Base-by-base conservation (phyloP, 2,113 vertebrate genomes). In the human region DNA sequence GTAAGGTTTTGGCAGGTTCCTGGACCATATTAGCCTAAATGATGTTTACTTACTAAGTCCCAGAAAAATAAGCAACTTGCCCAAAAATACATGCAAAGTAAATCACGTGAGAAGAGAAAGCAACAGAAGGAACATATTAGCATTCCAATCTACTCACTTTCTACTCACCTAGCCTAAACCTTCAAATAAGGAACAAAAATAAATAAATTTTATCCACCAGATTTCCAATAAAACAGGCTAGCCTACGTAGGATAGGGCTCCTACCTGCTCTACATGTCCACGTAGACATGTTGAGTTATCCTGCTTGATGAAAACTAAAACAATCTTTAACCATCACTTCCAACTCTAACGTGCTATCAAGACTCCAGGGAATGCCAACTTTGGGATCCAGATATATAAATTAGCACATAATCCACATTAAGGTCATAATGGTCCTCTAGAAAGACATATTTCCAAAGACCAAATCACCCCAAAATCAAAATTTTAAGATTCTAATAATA, bases 251-350 rank as follows among this genome's bases (percentile, higher is more conserved):
- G 59, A 88, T 68, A 91, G 70, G 59, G 79, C 84, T 5, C 30
- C 72, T 89, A 96, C 27, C 25, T 91, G 38, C 32, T 91, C 57
- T 81, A 52, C 81, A 73, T 27, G 35, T 40, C 68, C 35, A 92
- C 17, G 68, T 8, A 96, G 32, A 92, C 6, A 20, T 35, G 12
- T 80, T 86, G 88, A 90, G 85, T 78, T 96, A 93, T 52, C 55
- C 32, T 84, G 55, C 27, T 91, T 38, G 6, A 50, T 76, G 55
- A 91, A 96, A 95, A 82, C 80, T 66, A 93, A 90, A 96, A 86
- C 32, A 59, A 50, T 79, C n/a, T 88, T 92, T 52, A 90, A 59
- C 64, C 66, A 64, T 38, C 45, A 55, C 9, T 94, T 43, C 13
- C 27, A 89, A 73, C 32, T 89, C 57, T 45, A 78, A 83, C 72